Evolutionary conservation across 2,113 vertebrate species (phyloP), one percentile per base, ranked within the genome.

Genomic region (Grantiella picta): DNA sequence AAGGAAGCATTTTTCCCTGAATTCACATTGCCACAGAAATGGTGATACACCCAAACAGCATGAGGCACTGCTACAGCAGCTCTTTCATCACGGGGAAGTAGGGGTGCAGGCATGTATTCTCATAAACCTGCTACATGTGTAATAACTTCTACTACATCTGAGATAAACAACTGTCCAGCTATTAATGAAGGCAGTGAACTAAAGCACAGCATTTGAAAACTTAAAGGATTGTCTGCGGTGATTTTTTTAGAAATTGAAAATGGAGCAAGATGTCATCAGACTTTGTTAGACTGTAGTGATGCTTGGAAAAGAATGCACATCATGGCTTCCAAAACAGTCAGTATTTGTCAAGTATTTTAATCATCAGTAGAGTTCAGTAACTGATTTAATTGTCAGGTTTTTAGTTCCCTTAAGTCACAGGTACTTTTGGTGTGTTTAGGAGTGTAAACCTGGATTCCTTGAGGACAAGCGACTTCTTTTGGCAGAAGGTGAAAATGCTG

Each of bases 361-460:
- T 64, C 47, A 54, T 54, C 47, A 38, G 8, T 57, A 50, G 25
- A 66, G 29, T 54, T 68, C 29, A 76, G 52, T 92, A 90, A 71
- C 36, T 84, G 65, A 36, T 21, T 66, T 78, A 81, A 31, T 56
- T 53, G 78, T 63, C 17, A 68, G 23, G 23, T 44, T 59, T 36
- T 76, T 54, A 89, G 73, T 80, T 92, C 35, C 29, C 65, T 70
- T 70, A 89, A 91, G 47, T 92, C 50, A 94, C 23, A 47, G 19
- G 7, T 79, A 33, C 59, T 86, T 90, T 82, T 90, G 60, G 31
- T 94, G 44, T 66, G 6, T 95, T 85, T 97, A 99, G 98, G 97
- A 97, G 25, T 98, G 98, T 83, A 84, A 97, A 56, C 91, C 96
- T 66, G 87, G 98, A 45, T 75, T 97, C 60, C 93, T 97, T 33